Conservation (phyloP, 2,113 vertebrate species). For the Craseonycteris thonglongyai region DNA sequence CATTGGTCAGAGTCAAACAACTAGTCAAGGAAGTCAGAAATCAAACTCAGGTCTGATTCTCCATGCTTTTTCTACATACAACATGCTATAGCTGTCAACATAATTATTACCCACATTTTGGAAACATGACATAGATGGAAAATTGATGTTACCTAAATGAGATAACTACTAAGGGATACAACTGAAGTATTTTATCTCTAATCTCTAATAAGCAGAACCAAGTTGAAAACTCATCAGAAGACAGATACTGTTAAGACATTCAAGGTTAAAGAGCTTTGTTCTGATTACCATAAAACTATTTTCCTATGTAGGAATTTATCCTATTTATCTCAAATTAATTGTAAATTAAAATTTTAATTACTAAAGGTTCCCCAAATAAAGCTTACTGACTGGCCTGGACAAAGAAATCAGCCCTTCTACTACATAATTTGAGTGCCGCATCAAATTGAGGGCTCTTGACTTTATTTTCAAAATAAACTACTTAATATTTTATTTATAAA, state of each 20-base stretch:
- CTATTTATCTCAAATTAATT: neutral
- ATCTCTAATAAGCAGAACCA: neutral
- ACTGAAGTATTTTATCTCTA: neutral
- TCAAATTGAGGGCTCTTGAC: neutral
- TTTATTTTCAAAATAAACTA: constrained; percentile 19
- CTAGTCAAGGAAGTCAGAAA: neutral
- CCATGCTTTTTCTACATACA: neutral
- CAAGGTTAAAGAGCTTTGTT: neutral
- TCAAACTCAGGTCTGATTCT: neutral
- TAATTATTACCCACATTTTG: neutral
- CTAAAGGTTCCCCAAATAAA: neutral
- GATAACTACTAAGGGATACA: neutral
- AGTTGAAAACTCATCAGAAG: neutral
- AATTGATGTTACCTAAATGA: neutral
- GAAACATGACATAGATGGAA: neutral
- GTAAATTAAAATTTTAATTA: constrained; percentile 23
- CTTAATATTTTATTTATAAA: constrained; percentile 4
- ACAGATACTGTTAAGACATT: neutral
- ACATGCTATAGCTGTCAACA: neutral
- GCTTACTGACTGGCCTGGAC: neutral
- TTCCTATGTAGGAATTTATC: neutral
- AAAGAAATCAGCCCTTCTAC: neutral
- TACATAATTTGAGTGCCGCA: neutral
- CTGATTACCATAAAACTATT: neutral
- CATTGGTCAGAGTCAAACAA: neutral